Conservation (phyloP, 1,140 invertebrate species). For the Drosophila mojavensis region DNA sequence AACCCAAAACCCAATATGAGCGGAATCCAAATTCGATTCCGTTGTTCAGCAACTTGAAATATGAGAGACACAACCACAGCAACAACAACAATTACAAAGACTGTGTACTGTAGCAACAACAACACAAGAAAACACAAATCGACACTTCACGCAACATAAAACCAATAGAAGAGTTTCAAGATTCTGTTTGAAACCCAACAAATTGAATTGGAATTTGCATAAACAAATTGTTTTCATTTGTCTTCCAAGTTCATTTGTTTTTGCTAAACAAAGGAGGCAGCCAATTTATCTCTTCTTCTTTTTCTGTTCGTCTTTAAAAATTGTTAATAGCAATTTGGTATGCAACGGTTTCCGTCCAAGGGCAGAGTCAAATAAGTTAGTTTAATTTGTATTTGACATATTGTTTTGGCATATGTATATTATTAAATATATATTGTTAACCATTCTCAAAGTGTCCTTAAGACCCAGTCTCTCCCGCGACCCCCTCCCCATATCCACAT, state of each 20-base stretch:
- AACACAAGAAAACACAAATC: conserved; percentile 42
- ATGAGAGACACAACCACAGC: conserved; percentile 32
- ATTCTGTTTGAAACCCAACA: conserved; percentile 11
- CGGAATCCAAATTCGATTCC: too few species aligned
- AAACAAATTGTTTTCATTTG: conserved; percentile 68
- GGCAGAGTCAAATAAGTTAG: conserved; percentile 72
- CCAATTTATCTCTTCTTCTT: conserved; percentile 25
- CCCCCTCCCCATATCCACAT: conserved; percentile 16
- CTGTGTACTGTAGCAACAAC: conserved; percentile 77
- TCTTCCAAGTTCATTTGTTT: conserved; percentile 66
- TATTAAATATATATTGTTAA: conserved; percentile 25
- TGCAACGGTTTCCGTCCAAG: conserved; percentile 78
- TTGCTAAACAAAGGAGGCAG: conserved; percentile 8
- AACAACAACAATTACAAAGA: conserved; percentile 68
- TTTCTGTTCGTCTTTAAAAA: neutral
- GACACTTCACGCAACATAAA: conserved; percentile 33
- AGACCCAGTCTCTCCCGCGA: conserved; percentile 54
- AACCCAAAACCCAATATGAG: neutral
- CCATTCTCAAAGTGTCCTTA: conserved; percentile 61
- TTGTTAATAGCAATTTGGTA: conserved; percentile 40
- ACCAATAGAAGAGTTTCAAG: conserved; percentile 32
- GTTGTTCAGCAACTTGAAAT: conserved; percentile 30
- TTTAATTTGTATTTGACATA: conserved; percentile 39
- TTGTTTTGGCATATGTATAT: conserved; percentile 30
- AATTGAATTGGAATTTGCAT: conserved; percentile 48